Base-by-base conservation (phyloP, 2,888 invertebrate genomes). In the Catocala nupta region DNA sequence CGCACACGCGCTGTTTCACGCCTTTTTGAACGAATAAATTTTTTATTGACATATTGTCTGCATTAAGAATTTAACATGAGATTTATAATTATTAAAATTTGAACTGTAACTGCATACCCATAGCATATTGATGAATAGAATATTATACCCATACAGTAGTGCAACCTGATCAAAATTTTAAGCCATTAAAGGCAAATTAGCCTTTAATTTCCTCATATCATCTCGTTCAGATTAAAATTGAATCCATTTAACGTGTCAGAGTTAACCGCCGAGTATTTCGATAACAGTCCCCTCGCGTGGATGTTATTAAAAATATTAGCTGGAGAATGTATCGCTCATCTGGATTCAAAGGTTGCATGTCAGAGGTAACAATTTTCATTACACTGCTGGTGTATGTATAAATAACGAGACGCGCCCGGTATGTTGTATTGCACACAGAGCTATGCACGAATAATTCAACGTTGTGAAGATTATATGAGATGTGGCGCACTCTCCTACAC, bases 311-410 rank as follows among this genome's bases (percentile, higher is more conserved):
- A 65, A 57, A 50, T 60, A 42, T 58, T 68, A 33, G 11, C 16
- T 39, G 6, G 36, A 39, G 13, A 65, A 68, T 68, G 57, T 44
- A 71, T 68, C 53, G 63, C 64, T 64, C 65, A 39, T 65, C 45
- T 43, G 63, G 49, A 63, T 63, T 58, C 59, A 64, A 65, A 56
- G 56, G 55, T 65, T 68, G 59, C 68, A 59, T 58, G 68, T 65
- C 63, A 65, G 63, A 65, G 63, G 59, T 52, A 60, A 64, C 63
- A 65, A 62, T 69, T 71, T 69, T 71, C 59, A 74, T 71, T 68
- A 75, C 48, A 59, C 67, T 49, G 55, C 55, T 12, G 65, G 10
- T 49, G 55, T 45, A 53, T 65, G 57, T 65, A 57, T 68, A 55
- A 68, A 61, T 71, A 65, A 71, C 59, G 66, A 62, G 60, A 57